A percentile compares a stretch with the other conserved stretches of the same genome.
phyloP scores from a whole-genome alignment of 1,140 invertebrate species.

The Lasioglossum baleicum region DNA sequence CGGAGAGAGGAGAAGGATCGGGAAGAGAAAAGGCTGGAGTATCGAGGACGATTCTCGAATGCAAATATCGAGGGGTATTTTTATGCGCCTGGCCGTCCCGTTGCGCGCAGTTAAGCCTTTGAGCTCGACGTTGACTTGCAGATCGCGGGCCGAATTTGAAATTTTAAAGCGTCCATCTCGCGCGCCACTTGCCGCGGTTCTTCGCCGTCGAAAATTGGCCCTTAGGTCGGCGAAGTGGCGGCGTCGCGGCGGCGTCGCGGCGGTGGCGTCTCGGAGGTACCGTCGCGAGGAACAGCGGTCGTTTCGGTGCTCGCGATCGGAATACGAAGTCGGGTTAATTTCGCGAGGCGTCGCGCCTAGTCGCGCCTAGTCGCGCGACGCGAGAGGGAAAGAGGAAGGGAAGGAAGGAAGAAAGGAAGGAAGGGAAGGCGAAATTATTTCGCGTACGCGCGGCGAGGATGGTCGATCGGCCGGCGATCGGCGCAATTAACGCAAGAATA shows the following conservation, averaged over 20 bases:
- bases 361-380: too few relatives aligned
- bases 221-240: too few relatives aligned
- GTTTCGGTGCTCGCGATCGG: too few relatives aligned
- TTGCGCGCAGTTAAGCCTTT: conserved; percentile 53
- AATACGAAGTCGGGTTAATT: too few relatives aligned
- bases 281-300: too few relatives aligned
- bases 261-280: too few relatives aligned
- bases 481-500: conserved; percentile 76
- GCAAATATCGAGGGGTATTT: conserved; percentile 59
- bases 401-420: too few relatives aligned
- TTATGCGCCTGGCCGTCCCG: conserved; percentile 48
- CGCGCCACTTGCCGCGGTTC: conserved; percentile 11
- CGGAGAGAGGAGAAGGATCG: too few relatives aligned
- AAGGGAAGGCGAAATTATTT: conserved; percentile 45
- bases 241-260: background rate
- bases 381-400: too few relatives aligned
- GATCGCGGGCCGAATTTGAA: conserved; percentile 54
- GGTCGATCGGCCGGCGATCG: conserved; percentile 59
- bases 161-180: conserved; percentile 53
- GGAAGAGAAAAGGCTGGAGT: background rate
- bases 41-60: conserved; percentile 57
- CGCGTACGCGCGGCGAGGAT: conserved; percentile 46
- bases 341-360: too few relatives aligned
- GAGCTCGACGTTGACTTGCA: conserved; percentile 57
- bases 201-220: conserved; percentile 19